These are phyloP conservation scores for Argyrosomus japonicus DNA, from an alignment of 2,113 vertebrate species.

Conservation along the genomic window DNA sequence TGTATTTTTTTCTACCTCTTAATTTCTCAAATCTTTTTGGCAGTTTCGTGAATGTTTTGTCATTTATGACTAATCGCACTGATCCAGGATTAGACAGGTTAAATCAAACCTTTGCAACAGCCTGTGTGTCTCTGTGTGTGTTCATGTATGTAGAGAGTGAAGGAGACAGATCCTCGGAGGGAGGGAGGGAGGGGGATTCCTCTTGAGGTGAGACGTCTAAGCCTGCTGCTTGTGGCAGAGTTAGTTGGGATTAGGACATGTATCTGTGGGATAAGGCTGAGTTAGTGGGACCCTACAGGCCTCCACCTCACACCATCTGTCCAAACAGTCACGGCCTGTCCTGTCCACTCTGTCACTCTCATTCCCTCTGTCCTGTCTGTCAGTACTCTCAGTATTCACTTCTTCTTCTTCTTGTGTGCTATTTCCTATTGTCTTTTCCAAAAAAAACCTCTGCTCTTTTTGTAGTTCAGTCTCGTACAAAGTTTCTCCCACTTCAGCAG, in stretches of 20 bases:
- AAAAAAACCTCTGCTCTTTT: background rate
- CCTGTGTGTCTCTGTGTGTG: conserved; percentile 30
- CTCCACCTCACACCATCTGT: conserved; percentile 75
- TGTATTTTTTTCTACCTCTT: background rate
- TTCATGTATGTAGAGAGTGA: conserved; percentile 65
- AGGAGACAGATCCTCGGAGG: conserved; percentile 42
- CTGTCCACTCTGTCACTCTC: conserved; percentile 54
- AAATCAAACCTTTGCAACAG: background rate
- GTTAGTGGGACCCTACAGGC: conserved; percentile 61
- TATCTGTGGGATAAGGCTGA: conserved; percentile 80
- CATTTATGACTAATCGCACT: background rate
- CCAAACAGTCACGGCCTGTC: conserved; percentile 48
- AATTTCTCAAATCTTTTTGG: background rate
- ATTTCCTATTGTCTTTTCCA: background rate
- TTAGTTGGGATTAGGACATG: conserved; percentile 82
- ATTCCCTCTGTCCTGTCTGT: background rate
- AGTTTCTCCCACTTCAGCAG: conserved; percentile 16
- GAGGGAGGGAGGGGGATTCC: conserved; percentile 17
- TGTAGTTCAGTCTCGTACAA: background rate
- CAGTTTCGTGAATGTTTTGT: background rate
- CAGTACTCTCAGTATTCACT: background rate
- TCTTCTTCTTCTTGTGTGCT: background rate
- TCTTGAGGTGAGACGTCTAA: conserved; percentile 75
- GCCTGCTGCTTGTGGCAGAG: conserved; percentile 75
- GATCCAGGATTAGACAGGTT: background rate